A percentile compares a stretch with the other conserved stretches of the same genome.
These are phyloP conservation scores for Lerema accius DNA, from an alignment of 1,140 invertebrate species.

Conservation along the genomic window DNA sequence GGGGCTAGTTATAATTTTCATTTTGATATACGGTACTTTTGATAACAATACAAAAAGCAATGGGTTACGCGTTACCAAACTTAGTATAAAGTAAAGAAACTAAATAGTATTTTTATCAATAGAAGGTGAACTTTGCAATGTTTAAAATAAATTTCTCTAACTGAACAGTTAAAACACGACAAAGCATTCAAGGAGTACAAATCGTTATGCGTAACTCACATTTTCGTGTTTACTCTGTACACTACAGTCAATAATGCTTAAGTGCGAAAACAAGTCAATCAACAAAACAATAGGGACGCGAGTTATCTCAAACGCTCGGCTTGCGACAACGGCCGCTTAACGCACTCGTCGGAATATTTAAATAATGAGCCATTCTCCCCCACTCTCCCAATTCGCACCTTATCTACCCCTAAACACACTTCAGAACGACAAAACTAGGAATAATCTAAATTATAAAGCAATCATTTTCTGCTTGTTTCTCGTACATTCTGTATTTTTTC, in stretches of 20 bases:
- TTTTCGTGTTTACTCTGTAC: constrained; percentile 1
- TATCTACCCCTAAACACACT: constrained; percentile 69
- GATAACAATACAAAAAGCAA: too few species aligned
- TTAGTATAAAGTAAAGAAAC: too few species aligned
- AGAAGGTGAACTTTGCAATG: too few species aligned
- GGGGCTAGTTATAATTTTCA: too few species aligned
- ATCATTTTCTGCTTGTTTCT: neutral
- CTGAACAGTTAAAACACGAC: too few species aligned
- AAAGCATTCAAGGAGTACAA: neutral
- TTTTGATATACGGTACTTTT: too few species aligned
- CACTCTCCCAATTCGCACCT: constrained; percentile 61
- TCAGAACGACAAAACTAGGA: constrained; percentile 44
- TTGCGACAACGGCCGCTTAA: constrained; percentile 63
- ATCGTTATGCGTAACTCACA: constrained; percentile 3
- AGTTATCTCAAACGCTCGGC: constrained; percentile 61
- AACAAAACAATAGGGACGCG: constrained; percentile 63
- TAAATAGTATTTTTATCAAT: too few species aligned
- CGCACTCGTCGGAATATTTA: constrained; percentile 72
- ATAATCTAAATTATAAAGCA: neutral
- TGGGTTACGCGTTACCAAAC: too few species aligned
- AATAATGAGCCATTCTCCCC: constrained; percentile 65
- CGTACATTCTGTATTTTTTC: neutral
- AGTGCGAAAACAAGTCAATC: constrained; percentile 58
- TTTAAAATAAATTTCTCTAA: neutral
- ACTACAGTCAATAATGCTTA: constrained; percentile 29